Conservation (phyloP, 2,113 vertebrate species). For the Psilopogon haemacephalus region DNA sequence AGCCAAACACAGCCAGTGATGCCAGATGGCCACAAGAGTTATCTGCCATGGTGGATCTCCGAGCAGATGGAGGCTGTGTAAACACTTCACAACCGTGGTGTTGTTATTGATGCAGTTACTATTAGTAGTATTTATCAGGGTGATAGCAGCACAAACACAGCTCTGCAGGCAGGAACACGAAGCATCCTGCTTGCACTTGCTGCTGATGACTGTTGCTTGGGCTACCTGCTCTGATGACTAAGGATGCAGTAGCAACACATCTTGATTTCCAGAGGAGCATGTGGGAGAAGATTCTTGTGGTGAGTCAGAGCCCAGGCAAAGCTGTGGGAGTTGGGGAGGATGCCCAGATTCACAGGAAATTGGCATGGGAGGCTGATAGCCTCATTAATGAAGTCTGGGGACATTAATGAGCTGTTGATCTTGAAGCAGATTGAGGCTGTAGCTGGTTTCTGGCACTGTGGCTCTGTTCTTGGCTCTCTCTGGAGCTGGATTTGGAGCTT, state of each 20-base stretch:
- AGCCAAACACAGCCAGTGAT: not conserved
- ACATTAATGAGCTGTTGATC: no score
- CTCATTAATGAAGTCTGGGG: no score
- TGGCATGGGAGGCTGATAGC: no score
- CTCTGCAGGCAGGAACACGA: not conserved
- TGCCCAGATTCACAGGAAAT: no score
- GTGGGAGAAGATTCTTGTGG: no score
- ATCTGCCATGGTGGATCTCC: not conserved
- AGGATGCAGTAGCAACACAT: not conserved
- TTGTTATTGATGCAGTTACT: slow-evolving; percentile 28
- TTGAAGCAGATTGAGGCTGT: no score
- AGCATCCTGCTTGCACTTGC: not conserved
- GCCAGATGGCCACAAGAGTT: slow-evolving; percentile 1
- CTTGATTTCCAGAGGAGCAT: no score
- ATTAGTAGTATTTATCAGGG: slow-evolving; percentile 2
- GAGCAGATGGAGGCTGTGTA: slow-evolving; percentile 32
- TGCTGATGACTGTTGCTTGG: not conserved
- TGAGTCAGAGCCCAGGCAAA: no score
- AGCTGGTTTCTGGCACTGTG: no score
- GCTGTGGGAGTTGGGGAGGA: no score
- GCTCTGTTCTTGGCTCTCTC: no score
- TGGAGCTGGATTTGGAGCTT: no score
- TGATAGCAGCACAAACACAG: not conserved
- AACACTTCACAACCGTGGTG: not conserved
- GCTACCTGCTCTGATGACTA: not conserved